A percentile compares a stretch with the other conserved stretches of the same genome.
phyloP scores from a whole-genome alignment of 2,888 invertebrate species.

The Tipula vernalis region DNA sequence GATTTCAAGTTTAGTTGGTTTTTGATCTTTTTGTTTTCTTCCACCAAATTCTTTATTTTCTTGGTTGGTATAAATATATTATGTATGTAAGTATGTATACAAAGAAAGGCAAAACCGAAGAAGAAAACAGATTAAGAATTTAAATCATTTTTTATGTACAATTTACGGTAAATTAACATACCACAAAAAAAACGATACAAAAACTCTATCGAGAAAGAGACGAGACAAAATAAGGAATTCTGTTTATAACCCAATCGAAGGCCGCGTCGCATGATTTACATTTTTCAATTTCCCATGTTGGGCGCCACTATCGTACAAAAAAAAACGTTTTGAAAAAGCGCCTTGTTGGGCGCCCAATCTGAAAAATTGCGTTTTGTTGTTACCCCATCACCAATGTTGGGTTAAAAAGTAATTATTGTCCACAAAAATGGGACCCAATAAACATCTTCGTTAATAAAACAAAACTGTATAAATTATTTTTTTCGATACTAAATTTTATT shows the following conservation, averaged over 20 bases:
- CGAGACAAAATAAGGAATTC: not conserved
- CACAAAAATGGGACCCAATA: not conserved
- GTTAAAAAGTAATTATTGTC: not conserved
- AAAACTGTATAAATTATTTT: not conserved
- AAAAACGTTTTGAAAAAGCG: not conserved
- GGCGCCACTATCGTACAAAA: not conserved
- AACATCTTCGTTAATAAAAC: not conserved
- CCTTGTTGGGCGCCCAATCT: too few relatives aligned
- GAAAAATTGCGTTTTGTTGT: too few relatives aligned
- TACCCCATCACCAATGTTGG: not conserved
- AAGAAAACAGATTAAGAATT: not conserved
- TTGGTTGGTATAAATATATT: not conserved
- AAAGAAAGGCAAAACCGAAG: not conserved
- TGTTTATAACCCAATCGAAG: not conserved
- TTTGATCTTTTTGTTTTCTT: not conserved
- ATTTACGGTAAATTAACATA: not conserved
- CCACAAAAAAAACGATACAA: not conserved
- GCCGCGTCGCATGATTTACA: not conserved
- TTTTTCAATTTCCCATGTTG: not conserved
- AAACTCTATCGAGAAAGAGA: not conserved
- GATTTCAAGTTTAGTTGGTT: not conserved
- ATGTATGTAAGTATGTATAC: not conserved
- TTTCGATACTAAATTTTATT: not conserved
- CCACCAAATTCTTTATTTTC: not conserved
- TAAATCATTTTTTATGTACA: not conserved